Percentiles rank a stretch among this genome's conserved stretches.
These are phyloP conservation scores for Ochropacha duplaris DNA, from an alignment of 2,888 invertebrate species.

Conservation along the genomic window DNA sequence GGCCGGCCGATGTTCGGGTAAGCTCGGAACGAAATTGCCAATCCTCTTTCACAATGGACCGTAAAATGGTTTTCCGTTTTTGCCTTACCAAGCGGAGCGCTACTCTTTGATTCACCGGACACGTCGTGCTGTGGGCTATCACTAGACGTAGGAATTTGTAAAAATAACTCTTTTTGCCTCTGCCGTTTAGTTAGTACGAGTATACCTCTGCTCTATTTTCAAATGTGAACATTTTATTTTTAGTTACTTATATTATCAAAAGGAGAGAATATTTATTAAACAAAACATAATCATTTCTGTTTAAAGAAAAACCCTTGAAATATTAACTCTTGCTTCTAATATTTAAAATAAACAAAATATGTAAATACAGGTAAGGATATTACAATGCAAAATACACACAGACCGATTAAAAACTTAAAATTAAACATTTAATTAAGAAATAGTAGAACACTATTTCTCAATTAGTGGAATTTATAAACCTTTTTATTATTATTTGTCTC, in stretches of 20 bases:
- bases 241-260: neutral
- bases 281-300: too few species aligned
- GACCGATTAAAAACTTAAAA: too few species aligned
- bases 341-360: too few species aligned
- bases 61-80: constrained; percentile 83
- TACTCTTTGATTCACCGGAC: constrained; percentile 80
- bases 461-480: too few species aligned
- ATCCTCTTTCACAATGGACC: constrained; percentile 83
- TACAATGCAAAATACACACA: too few species aligned
- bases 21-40: constrained; percentile 80
- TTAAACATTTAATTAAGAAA: too few species aligned
- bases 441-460: too few species aligned
- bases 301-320: too few species aligned
- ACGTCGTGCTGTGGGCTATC: constrained; percentile 76
- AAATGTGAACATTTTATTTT: neutral
- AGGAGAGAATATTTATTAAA: too few species aligned
- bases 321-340: too few species aligned
- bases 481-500: too few species aligned
- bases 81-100: constrained; percentile 77
- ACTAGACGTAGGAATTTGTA: constrained; percentile 69
- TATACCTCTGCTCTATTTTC: neutral
- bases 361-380: too few species aligned
- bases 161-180: constrained; percentile 67
- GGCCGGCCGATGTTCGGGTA: constrained; percentile 76
- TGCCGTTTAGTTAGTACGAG: constrained; percentile 11